Base-by-base conservation (phyloP, 2,888 invertebrate genomes). In the Sclerodermus sp. region DNA sequence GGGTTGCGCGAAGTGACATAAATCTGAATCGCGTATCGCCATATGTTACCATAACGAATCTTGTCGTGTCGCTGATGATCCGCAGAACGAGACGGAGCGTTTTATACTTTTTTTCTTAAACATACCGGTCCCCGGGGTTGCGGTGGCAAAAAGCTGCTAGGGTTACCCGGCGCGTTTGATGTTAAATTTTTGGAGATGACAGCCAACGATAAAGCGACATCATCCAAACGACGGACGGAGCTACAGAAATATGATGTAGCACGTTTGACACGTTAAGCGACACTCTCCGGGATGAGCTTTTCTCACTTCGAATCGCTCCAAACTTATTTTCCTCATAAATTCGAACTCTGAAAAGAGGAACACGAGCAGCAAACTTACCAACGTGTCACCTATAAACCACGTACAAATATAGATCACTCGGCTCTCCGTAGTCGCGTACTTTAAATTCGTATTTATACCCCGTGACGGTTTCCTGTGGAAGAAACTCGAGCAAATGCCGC, bases 171-270 rank as follows among this genome's bases (percentile, higher is more conserved):
- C 52, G 50, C 60, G 60, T 70, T 71, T 67, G 69, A 71, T 62
- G 66, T 66, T 57, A 51, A 57, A 59, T 60, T 49, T 51, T 50
- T 58, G 60, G 58, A 47, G 61, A 47, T 64, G 70, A 66, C 64
- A 62, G 59, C 42, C 49, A 49, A 66, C 68, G 67, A 69, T 67
- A 63, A 68, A 68, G 60, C 66, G 68, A 62, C 57, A 69, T 66
- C 66, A 55, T 47, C 64, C 57, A 58, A 57, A 60, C 51, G 62
- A 53, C 61, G 58, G 53, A 47, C 49, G 44, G 53, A 53, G 62
- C 60, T 58, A 67, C 65, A 56, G 61, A 67, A 67, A 70, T 69
- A 70, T 69, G 73, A 73, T 61, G 64, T 63, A 58, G 56, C 54
- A 68, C 67, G 61, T 64, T 64, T 65, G 66, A 67, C 67, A 64